Percentiles rank a stretch among this genome's conserved stretches.
phyloP scores from a whole-genome alignment of 2,797 vertebrate species.

The Aulostomus chinensis region DNA sequence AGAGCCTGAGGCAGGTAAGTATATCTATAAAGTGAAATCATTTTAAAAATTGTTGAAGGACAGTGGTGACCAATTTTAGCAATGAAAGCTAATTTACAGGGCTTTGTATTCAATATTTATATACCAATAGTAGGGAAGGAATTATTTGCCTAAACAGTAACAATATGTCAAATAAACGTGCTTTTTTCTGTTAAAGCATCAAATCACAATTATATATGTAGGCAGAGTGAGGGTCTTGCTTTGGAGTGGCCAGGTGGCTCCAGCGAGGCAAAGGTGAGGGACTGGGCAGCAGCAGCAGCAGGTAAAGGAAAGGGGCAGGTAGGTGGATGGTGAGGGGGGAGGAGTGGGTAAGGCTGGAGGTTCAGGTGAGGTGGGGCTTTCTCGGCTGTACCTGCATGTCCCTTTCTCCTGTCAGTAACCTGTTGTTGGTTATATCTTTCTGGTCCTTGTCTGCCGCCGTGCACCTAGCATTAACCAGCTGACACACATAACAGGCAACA shows the following conservation, averaged over 20 bases:
- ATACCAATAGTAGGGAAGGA: too few relatives aligned
- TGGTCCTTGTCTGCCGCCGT: constrained; percentile 98
- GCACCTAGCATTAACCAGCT: constrained; percentile 98
- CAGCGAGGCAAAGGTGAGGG: constrained; percentile 62
- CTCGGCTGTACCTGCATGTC: constrained; percentile 92
- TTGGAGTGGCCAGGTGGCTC: constrained; percentile 63
- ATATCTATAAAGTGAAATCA: too few relatives aligned
- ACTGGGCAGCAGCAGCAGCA: constrained; percentile 60
- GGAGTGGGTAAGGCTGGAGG: constrained; percentile 1
- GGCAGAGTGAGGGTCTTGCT: constrained; percentile 47
- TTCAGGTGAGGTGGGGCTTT: constrained; percentile 40
- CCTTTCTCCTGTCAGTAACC: constrained; percentile 99
- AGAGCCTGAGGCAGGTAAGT: neutral
- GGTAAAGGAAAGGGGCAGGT: constrained; percentile 49
- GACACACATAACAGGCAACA: constrained; percentile 77
- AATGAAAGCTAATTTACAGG: too few relatives aligned
- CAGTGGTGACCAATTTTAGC: too few relatives aligned
- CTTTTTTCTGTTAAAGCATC: too few relatives aligned
- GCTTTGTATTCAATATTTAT: too few relatives aligned
- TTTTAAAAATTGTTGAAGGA: too few relatives aligned
- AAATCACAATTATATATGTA: too few relatives aligned
- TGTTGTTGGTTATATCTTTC: constrained; percentile 99
- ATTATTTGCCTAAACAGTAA: neutral
- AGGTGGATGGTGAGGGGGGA: constrained; percentile 13
- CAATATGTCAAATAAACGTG: too few relatives aligned